Evolutionary conservation across 2,888 invertebrate genomes (phyloP).

Genomic region (Micoletzkya japonica): DNA sequence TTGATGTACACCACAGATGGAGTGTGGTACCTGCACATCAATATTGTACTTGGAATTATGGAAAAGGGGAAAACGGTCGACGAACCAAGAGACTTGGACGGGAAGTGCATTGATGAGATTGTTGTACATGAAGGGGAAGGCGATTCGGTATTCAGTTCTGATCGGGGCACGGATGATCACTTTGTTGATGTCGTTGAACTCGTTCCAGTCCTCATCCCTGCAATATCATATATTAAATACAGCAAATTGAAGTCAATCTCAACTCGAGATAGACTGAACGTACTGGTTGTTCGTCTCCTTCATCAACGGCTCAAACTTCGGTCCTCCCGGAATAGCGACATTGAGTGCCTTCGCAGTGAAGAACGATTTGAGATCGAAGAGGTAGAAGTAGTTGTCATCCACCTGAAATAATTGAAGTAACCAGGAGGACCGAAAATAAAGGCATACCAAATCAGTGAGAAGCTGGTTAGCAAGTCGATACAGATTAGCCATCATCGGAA

Average conservation of each 20-base stretch:
- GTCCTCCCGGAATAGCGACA: slow-evolving; percentile 99
- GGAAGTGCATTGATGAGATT: slow-evolving; percentile 79
- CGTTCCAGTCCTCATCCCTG: slow-evolving; percentile 99
- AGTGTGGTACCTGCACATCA: slow-evolving; percentile 84
- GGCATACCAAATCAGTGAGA: slow-evolving; percentile 79
- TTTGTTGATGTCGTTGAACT: slow-evolving; percentile 99
- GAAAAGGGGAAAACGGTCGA: slow-evolving; percentile 2
- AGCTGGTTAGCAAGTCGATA: slow-evolving; percentile 96
- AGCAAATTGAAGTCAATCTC: neutral
- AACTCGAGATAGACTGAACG: slow-evolving; percentile 60
- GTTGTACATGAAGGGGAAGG: slow-evolving; percentile 98
- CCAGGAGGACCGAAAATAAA: neutral
- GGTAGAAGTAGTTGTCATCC: slow-evolving; percentile 96
- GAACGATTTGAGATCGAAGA: slow-evolving; percentile 98
- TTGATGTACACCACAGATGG: slow-evolving; percentile 99
- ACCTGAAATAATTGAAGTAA: slow-evolving; percentile 11
- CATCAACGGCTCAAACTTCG: slow-evolving; percentile 97
- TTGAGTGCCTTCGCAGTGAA: slow-evolving; percentile 99
- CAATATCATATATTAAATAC: slow-evolving; percentile 27
- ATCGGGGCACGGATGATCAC: slow-evolving; percentile 98
- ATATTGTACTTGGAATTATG: neutral
- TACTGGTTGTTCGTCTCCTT: slow-evolving; percentile 95
- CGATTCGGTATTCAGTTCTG: slow-evolving; percentile 97
- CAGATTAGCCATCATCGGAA: slow-evolving; percentile 96
- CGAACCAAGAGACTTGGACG: slow-evolving; percentile 96